These are phyloP conservation scores for Steinernema carpocapsae DNA, from an alignment of 2,888 invertebrate genomes.

Conservation along the genomic window DNA sequence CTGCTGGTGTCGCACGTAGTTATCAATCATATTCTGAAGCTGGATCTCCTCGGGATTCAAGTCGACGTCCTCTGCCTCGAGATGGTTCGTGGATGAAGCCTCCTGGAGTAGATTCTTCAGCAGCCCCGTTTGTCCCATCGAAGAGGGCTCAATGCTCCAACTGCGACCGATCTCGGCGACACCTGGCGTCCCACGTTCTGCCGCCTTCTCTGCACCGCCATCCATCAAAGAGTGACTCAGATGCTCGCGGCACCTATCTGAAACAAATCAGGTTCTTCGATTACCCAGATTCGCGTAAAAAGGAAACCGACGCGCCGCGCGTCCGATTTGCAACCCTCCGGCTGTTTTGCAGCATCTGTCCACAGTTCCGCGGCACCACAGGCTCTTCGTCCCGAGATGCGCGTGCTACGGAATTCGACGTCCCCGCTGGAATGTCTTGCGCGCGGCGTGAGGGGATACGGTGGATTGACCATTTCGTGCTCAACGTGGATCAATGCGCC, in stretches of 20 bases:
- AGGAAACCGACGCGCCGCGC: background rate
- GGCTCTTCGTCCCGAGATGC: too few relatives aligned
- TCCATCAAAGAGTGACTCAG: constrained; percentile 32
- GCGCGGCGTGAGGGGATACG: too few relatives aligned
- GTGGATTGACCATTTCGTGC: too few relatives aligned
- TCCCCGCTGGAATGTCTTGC: too few relatives aligned
- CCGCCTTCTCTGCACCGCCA: constrained; percentile 26
- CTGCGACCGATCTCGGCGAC: constrained; percentile 14
- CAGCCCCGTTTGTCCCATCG: constrained; percentile 8
- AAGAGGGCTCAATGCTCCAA: constrained; percentile 18
- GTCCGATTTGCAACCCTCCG: background rate
- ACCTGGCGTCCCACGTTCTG: background rate
- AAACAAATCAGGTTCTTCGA: constrained; percentile 23
- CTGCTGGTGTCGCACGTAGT: constrained; percentile 47
- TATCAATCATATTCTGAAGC: constrained; percentile 64
- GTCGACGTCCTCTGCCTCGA: constrained; percentile 36
- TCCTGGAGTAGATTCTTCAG: constrained; percentile 32
- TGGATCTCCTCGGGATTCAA: constrained; percentile 55
- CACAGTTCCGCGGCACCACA: too few relatives aligned
- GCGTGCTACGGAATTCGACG: too few relatives aligned
- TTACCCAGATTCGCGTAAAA: constrained; percentile 2
- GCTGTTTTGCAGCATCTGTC: background rate
- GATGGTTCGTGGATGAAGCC: constrained; percentile 15
- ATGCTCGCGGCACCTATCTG: constrained; percentile 22
- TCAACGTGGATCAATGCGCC: too few relatives aligned